A percentile compares a stretch with the other conserved stretches of the same genome.
These are phyloP conservation scores for Plestiodon gilberti DNA, from an alignment of 2,113 vertebrate genomes.

Conservation along the genomic window DNA sequence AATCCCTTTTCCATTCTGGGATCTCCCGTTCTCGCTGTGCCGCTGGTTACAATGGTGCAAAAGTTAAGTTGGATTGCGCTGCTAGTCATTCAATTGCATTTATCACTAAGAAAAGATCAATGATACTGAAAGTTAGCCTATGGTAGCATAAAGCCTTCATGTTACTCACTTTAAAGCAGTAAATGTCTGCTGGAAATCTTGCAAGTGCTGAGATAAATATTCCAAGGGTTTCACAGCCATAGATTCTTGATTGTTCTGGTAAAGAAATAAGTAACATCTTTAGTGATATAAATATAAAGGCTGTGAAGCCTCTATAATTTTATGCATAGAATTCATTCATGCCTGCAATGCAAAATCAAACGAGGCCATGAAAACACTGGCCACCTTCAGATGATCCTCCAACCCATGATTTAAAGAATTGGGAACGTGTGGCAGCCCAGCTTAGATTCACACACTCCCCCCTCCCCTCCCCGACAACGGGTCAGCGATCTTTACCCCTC, in stretches of 20 bases:
- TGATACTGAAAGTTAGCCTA: neutral
- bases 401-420: no score
- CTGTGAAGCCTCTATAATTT: neutral
- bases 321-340: neutral
- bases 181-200: slow-evolving; percentile 79
- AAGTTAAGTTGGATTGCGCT: no score
- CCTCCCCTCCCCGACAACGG: neutral
- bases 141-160: neutral
- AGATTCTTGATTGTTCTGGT: slow-evolving; percentile 82
- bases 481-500: neutral
- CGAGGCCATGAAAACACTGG: neutral
- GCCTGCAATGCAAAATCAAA: neutral
- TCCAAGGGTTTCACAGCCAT: slow-evolving; percentile 86
- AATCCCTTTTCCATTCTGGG: no score
- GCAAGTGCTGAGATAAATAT: slow-evolving; percentile 80
- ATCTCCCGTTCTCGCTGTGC: no score
- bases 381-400: no score
- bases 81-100: neutral
- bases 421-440: no score
- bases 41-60: no score
- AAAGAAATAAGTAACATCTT: neutral
- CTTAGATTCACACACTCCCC: no score
- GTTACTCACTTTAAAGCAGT: slow-evolving; percentile 85
- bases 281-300: neutral
- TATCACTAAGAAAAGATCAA: neutral